Base-by-base conservation (phyloP, 2,888 invertebrate genomes). In the Orchestes rusci region DNA sequence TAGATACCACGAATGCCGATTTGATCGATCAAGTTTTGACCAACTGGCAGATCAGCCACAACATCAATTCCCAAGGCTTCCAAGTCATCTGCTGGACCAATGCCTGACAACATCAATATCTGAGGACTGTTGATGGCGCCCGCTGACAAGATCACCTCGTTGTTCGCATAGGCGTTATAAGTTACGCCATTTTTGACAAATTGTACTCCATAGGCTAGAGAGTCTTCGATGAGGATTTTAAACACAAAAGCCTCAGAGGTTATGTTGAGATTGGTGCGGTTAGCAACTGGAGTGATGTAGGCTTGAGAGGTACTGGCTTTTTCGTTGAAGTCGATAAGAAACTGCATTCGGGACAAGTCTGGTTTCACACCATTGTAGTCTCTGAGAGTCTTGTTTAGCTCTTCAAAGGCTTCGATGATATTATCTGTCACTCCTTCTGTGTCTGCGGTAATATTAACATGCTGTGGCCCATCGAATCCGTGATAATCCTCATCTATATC, bases 131-230 rank as follows among this genome's bases (percentile, higher is more conserved):
- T 36, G 4, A 45, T 36, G 4, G 35, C 23, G 5, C 45, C 45
- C 35, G 45, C 45, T 17, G 47, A 47, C 4, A 47, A 13, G 10
- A 47, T 39, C 3, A 43, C 40, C 28, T 48, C 48, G 31, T 39
- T 43, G 1, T 3, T 4, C 8, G 39, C 39, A 23, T 4, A 30
- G 2, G 48, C 48, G 5, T 16, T 1, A 23, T 44, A 43, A n/a
- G 13, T 32, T 20, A 39, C 16, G 12, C 43, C 48, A 36, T 44
- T 31, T 17, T 48, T 48, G 4, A 43, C 12, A 23, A 39, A 48
- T 29, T 20, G 17, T 8, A 48, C 36, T 12, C 39, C 43, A 17
- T 2, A 2, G 7, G 43, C 39, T 3, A n/a, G 36, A 23, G 10
- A 3, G 23, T 18, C 1, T 23, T 16, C 2, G 13, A 43, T 20